These are phyloP conservation scores for Sciurus vulgaris DNA, from an alignment of 2,797 vertebrate species.

Conservation along the genomic window DNA sequence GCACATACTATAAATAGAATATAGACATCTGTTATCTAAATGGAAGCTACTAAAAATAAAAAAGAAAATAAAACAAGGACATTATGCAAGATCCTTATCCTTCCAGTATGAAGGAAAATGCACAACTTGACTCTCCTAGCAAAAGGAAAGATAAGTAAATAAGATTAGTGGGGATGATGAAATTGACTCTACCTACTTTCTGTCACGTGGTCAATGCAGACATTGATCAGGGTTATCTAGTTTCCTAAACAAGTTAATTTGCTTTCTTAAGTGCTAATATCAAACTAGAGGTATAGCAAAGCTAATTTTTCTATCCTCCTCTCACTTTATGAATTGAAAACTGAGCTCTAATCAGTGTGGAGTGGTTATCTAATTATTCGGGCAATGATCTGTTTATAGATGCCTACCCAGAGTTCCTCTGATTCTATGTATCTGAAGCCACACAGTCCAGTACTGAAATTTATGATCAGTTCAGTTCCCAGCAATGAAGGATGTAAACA, in stretches of 20 bases:
- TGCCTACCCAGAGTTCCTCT: neutral
- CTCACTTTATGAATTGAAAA: neutral
- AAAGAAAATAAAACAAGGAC: neutral
- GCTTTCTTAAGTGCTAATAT: neutral
- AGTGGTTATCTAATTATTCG: neutral
- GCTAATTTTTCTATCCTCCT: neutral
- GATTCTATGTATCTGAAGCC: neutral
- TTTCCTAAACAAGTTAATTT: slow-evolving; percentile 3
- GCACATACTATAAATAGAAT: neutral
- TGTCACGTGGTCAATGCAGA: neutral
- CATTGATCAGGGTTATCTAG: neutral
- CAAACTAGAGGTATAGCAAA: neutral
- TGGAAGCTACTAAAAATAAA: slow-evolving; percentile 35
- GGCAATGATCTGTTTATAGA: neutral
- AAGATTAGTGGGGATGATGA: neutral
- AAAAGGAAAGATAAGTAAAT: slow-evolving; percentile 18
- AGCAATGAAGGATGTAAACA: neutral
- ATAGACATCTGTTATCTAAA: neutral
- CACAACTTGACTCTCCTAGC: neutral
- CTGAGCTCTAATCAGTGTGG: neutral
- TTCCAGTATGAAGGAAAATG: neutral
- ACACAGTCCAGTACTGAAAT: neutral
- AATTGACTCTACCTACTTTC: neutral
- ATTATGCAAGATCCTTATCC: neutral
- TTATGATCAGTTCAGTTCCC: neutral